phyloP scores from a whole-genome alignment of 2,888 invertebrate genomes.

The Epistrophella euchroma region DNA sequence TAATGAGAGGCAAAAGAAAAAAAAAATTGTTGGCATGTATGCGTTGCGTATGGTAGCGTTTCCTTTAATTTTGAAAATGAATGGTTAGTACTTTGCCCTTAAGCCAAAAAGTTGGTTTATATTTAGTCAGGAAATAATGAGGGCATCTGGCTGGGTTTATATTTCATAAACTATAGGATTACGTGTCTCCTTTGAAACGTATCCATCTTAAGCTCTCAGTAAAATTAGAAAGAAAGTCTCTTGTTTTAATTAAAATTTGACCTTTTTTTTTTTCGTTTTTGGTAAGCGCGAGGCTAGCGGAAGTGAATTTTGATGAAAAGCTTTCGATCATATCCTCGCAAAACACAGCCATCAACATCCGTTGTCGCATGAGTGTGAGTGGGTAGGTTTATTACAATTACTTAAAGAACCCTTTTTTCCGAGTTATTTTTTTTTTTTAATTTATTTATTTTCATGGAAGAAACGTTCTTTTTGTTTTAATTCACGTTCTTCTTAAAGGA shows the following conservation, averaged over 20 bases:
- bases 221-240: slow-evolving; percentile 38
- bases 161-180: slow-evolving; percentile 49
- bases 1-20: slow-evolving; percentile 14
- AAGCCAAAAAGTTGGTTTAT: slow-evolving; percentile 38
- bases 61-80: slow-evolving; percentile 13
- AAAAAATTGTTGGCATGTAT: not conserved
- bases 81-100: slow-evolving; percentile 11
- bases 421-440: not conserved
- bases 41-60: slow-evolving; percentile 5
- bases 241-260: slow-evolving; percentile 35
- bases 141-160: slow-evolving; percentile 28
- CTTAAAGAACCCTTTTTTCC: slow-evolving; percentile 5
- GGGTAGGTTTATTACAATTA: not conserved
- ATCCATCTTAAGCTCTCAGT: slow-evolving; percentile 45
- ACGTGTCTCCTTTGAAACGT: slow-evolving; percentile 47
- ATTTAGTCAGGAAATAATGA: slow-evolving; percentile 55
- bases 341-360: not conserved
- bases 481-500: not conserved
- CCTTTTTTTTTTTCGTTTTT: too few species aligned
- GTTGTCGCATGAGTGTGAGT: not conserved
- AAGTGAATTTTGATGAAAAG: slow-evolving; percentile 14
- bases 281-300: not conserved
- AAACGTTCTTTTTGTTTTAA: not conserved
- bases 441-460: not conserved
- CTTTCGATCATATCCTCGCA: not conserved